Conservation (phyloP, 2,888 invertebrate species). For the Scaptomyza cyrtandrae region DNA sequence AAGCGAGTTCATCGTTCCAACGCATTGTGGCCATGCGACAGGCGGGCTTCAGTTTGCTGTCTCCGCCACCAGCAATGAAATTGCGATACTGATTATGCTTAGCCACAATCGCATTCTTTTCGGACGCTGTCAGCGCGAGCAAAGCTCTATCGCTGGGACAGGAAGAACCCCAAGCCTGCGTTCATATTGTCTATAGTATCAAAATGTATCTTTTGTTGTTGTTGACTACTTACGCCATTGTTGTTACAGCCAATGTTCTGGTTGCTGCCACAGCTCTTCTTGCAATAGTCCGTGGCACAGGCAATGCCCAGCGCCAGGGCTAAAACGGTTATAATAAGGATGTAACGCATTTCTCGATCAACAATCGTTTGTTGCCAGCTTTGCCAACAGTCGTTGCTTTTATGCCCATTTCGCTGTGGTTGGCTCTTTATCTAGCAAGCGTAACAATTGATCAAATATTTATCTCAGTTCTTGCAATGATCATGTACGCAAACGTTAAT, state of each 20-base stretch:
- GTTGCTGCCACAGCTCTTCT: conserved; percentile 39
- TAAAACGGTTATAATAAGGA: conserved; percentile 19
- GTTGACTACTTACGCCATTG: conserved; percentile 50
- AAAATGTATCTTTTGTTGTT: too few species aligned
- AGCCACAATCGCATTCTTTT: conserved; percentile 45
- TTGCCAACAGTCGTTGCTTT: conserved; percentile 26
- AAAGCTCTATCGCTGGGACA: conserved; percentile 52
- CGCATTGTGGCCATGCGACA: conserved; percentile 74
- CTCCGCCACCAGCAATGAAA: conserved; percentile 58
- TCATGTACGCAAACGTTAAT: neutral
- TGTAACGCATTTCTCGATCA: conserved; percentile 48
- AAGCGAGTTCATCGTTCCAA: conserved; percentile 74
- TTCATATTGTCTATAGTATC: too few species aligned
- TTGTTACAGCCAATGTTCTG: conserved; percentile 66
- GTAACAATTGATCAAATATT: conserved; percentile 72
- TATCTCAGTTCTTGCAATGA: conserved; percentile 26
- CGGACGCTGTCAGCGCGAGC: conserved; percentile 17
- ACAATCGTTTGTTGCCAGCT: conserved; percentile 35
- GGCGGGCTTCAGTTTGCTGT: conserved; percentile 53
- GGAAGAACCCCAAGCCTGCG: conserved; percentile 47
- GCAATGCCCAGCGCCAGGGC: conserved; percentile 39
- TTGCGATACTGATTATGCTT: conserved; percentile 62
- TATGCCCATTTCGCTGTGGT: conserved; percentile 31
- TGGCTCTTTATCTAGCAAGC: conserved; percentile 22
- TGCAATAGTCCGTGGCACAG: conserved; percentile 55